phyloP scores from a whole-genome alignment of 1,140 invertebrate genomes.

The Helicoverpa zea region DNA sequence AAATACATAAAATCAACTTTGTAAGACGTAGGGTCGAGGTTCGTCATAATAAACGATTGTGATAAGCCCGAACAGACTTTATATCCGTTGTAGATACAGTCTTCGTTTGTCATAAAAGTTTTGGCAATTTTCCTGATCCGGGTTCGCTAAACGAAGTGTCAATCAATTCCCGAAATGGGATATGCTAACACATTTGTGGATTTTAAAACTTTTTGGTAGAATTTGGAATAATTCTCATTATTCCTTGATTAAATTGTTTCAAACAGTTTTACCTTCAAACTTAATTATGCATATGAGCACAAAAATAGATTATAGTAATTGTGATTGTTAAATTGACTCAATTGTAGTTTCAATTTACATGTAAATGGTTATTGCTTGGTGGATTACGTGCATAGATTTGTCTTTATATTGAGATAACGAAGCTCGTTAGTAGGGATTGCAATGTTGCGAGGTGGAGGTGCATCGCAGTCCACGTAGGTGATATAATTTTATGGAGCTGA shows the following conservation, averaged over 20 bases:
- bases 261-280: too few relatives aligned
- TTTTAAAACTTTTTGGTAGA: neutral
- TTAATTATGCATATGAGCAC: too few relatives aligned
- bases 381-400: too few relatives aligned
- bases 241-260: neutral
- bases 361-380: too few relatives aligned
- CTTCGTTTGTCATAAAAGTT: constrained; percentile 35
- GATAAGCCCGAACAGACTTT: constrained; percentile 18
- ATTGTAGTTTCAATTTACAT: too few relatives aligned
- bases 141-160: constrained; percentile 35
- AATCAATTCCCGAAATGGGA: constrained; percentile 33
- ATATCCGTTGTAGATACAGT: constrained; percentile 34
- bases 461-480: too few relatives aligned
- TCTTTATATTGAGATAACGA: too few relatives aligned
- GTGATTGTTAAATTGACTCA: too few relatives aligned
- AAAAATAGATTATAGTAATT: too few relatives aligned
- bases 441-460: too few relatives aligned
- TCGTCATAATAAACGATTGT: constrained; percentile 22
- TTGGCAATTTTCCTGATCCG: constrained; percentile 22
- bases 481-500: too few relatives aligned
- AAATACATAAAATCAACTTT: constrained; percentile 9
- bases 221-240: neutral
- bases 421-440: too few relatives aligned
- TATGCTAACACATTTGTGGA: neutral
- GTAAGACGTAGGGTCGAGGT: neutral